Evolutionary conservation across 2,888 invertebrate species (phyloP).

Genomic region (Caenorhabditis sp.): DNA sequence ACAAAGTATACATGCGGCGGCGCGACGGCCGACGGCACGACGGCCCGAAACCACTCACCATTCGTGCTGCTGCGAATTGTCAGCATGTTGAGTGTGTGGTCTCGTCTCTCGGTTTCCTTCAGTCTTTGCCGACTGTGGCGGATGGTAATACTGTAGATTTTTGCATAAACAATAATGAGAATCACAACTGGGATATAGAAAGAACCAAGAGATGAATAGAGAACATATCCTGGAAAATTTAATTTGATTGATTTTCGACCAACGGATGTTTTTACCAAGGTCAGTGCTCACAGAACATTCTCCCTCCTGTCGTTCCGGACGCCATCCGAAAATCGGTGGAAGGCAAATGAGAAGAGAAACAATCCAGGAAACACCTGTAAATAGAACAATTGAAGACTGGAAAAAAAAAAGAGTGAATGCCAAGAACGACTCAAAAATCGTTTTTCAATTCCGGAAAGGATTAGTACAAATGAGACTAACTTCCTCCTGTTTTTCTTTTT

Average conservation of each 20-base stretch:
- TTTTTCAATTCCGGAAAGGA: constrained; percentile 12
- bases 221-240: constrained; percentile 88
- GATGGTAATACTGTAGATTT: constrained; percentile 82
- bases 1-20: background rate
- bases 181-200: constrained; percentile 97
- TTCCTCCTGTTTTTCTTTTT: background rate
- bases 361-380: constrained; percentile 80
- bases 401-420: background rate
- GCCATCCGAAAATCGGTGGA: constrained; percentile 82
- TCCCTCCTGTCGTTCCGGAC: constrained; percentile 71
- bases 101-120: constrained; percentile 80
- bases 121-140: constrained; percentile 79
- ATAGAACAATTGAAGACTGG: constrained; percentile 14
- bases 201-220: constrained; percentile 97
- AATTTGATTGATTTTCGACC: constrained; percentile 12
- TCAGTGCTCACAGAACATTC: constrained; percentile 75
- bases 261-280: constrained; percentile 56
- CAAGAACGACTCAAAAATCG: background rate
- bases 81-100: constrained; percentile 76
- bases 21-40: background rate
- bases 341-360: constrained; percentile 81
- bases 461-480: constrained; percentile 1
- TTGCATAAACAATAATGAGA: constrained; percentile 81
- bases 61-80: constrained; percentile 58
- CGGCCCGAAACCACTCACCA: constrained; percentile 18